Percentiles rank a stretch among this genome's conserved stretches.
These are phyloP conservation scores for Xanthostigma xanthostigma DNA, from an alignment of 2,888 invertebrate genomes.

Conservation along the genomic window DNA sequence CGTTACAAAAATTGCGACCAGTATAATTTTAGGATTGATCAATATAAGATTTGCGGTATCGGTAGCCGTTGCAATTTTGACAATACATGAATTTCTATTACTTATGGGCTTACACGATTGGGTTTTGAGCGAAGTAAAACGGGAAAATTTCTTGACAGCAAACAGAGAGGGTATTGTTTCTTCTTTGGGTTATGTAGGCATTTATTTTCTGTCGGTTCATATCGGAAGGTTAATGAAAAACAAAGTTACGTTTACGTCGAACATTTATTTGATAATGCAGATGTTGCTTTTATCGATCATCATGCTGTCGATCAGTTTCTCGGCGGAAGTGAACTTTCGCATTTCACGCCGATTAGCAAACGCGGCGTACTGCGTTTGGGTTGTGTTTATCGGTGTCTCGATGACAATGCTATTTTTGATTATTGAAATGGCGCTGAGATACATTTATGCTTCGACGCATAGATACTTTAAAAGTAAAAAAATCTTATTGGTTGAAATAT, in stretches of 20 bases:
- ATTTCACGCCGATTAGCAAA: slow-evolving; percentile 74
- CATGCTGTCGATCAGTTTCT: slow-evolving; percentile 31
- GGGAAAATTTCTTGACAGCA: slow-evolving; percentile 52
- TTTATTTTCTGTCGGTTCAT: slow-evolving; percentile 63
- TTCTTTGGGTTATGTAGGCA: slow-evolving; percentile 64
- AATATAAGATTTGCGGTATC: slow-evolving; percentile 34
- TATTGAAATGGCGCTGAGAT: slow-evolving; percentile 32
- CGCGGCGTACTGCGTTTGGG: slow-evolving; percentile 64
- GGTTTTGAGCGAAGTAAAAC: slow-evolving; percentile 43
- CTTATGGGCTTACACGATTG: slow-evolving; percentile 49
- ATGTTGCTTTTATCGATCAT: slow-evolving; percentile 18
- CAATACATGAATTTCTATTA: slow-evolving; percentile 50
- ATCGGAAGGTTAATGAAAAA: slow-evolving; percentile 38
- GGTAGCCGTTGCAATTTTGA: slow-evolving; percentile 37
- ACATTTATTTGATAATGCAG: slow-evolving; percentile 6
- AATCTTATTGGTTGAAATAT: slow-evolving; percentile 8
- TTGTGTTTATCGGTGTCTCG: slow-evolving; percentile 46
- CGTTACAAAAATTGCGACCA: slow-evolving; percentile 58
- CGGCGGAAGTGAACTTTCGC: slow-evolving; percentile 35
- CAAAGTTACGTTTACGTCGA: slow-evolving; percentile 11
- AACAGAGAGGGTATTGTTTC: slow-evolving; percentile 89
- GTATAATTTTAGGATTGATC: slow-evolving; percentile 39
- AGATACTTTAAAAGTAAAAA: not conserved
- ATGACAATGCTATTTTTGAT: slow-evolving; percentile 37
- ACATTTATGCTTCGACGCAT: slow-evolving; percentile 13